These are phyloP conservation scores for Poicephalus meyeri DNA, from an alignment of 2,113 vertebrate species.

Conservation along the genomic window DNA sequence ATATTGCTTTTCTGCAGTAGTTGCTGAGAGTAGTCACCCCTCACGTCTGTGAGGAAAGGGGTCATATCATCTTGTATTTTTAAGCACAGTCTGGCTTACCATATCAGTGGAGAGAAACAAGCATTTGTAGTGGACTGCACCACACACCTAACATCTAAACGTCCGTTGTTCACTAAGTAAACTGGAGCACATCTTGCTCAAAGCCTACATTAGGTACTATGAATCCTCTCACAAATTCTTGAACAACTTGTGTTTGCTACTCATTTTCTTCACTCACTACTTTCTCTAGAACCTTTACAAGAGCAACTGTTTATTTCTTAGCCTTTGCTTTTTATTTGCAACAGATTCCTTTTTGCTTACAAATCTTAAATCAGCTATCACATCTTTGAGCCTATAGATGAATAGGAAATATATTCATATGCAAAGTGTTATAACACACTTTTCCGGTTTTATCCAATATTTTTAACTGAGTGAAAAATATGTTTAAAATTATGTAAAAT, in stretches of 20 bases:
- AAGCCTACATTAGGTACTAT: neutral
- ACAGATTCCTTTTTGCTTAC: neutral
- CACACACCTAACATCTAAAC: neutral
- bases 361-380: neutral
- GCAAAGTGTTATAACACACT: neutral
- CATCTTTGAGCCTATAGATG: neutral
- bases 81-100: neutral
- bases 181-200: neutral
- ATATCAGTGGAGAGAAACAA: neutral
- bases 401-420: neutral
- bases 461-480: neutral
- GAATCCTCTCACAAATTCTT: neutral
- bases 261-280: neutral
- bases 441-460: neutral
- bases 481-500: neutral
- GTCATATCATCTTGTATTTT: accelerated
- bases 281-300: neutral
- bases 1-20: neutral
- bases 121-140: neutral
- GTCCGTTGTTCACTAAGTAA: accelerated
- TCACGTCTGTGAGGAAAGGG: accelerated
- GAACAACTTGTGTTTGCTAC: neutral
- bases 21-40: neutral
- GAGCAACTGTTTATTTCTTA: neutral
- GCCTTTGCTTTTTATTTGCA: neutral